Evolutionary conservation across 2,888 invertebrate species (phyloP).

Genomic region (Netelia inedita): DNA sequence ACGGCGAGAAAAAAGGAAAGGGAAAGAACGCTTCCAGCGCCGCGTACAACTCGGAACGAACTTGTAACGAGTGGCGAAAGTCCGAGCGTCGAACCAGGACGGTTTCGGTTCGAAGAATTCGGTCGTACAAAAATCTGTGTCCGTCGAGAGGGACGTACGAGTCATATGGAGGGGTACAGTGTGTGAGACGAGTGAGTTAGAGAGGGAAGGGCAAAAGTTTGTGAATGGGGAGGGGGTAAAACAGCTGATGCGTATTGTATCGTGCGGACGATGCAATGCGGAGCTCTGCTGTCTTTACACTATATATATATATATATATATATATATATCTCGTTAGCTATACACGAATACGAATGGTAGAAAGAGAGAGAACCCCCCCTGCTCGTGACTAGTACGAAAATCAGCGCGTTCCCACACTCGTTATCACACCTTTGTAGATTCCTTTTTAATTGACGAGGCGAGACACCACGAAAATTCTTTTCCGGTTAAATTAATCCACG

Average conservation of each 20-base stretch:
- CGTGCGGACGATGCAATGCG: conserved; percentile 60
- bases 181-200: neutral
- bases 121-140: neutral
- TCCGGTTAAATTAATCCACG: conserved; percentile 14
- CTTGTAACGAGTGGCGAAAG: neutral
- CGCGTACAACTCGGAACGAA: neutral
- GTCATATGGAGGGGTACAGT: neutral
- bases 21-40: neutral
- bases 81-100: neutral
- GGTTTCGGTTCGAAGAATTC: neutral
- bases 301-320: conserved; percentile 3
- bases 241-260: conserved; percentile 53
- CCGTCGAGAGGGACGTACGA: neutral
- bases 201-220: conserved; percentile 31
- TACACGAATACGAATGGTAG: conserved; percentile 1
- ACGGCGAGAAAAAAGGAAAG: neutral
- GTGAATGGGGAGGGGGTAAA: conserved; percentile 23
- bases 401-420: conserved; percentile 13
- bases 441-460: neutral
- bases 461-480: neutral
- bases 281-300: conserved; percentile 25
- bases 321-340: neutral
- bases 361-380: conserved; percentile 26
- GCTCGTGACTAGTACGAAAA: conserved; percentile 39
- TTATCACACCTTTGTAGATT: conserved; percentile 24